Percentiles rank a stretch among this genome's conserved stretches.
Conservation (phyloP, 2,113 vertebrate genomes). For the Laterallus jamaicensis region DNA sequence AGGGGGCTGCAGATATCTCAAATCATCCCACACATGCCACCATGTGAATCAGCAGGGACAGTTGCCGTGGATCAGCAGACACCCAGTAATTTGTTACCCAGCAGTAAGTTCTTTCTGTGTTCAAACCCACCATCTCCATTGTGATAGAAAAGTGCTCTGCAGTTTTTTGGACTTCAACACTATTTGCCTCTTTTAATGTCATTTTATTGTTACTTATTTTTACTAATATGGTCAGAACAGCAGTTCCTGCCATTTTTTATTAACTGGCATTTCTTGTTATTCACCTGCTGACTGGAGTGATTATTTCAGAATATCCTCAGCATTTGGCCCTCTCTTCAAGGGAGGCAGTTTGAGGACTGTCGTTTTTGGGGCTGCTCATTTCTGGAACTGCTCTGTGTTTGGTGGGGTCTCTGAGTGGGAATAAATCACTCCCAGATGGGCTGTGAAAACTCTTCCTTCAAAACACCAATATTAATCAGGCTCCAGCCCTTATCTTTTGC, state of each 20-base stretch:
- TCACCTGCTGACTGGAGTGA: background rate
- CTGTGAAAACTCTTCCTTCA: slow-evolving; percentile 27
- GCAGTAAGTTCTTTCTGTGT: background rate
- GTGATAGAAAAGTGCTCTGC: background rate
- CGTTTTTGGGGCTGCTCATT: background rate
- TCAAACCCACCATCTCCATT: background rate
- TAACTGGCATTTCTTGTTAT: background rate
- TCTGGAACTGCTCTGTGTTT: background rate
- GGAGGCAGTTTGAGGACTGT: background rate
- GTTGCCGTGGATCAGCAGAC: slow-evolving; percentile 12
- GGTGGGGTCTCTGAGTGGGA: background rate
- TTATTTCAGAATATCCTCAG: background rate
- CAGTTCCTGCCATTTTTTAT: background rate
- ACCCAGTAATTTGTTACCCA: background rate
- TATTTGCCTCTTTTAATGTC: background rate
- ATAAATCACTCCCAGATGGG: slow-evolving; percentile 28
- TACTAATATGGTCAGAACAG: background rate
- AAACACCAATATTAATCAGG: slow-evolving; percentile 30
- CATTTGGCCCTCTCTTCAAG: background rate
- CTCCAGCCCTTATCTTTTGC: slow-evolving; percentile 2
- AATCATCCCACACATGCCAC: background rate
- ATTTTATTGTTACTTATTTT: background rate
- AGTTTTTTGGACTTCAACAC: background rate
- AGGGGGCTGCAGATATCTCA: background rate
- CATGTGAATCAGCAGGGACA: background rate